Evolutionary conservation across 1,140 invertebrate species (phyloP), one percentile per base, ranked within the genome.

Genomic region (Scylla paramamosain): DNA sequence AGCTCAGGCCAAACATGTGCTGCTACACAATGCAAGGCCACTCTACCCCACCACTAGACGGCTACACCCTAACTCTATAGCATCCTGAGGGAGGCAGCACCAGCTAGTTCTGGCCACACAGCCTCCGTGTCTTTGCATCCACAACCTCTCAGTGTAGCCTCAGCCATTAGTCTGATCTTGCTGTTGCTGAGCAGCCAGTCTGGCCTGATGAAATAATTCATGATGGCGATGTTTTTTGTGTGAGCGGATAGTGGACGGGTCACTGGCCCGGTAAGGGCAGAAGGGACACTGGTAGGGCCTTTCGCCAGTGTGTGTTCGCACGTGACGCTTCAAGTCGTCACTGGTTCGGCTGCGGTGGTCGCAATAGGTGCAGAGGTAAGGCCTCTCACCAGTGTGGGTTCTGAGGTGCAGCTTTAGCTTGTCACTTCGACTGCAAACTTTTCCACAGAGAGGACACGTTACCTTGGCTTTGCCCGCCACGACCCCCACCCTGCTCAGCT

Each of bases 281-380:
- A 97, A 96, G 48, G 97, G 96, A 96, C 98, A 98, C 95, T 97
- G 97, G 96, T 98, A 98, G 0, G 98, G 97, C 93, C 97, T 96
- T 96, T 97, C 97, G 25, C 97, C 97, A 4, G 97, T 98, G 96
- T 98, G 97, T 95, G 98, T 97, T 39, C 97, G 96, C 95, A 97
- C 98, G 96, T 98, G 97, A 95, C 98, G 96, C 16, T 98, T 98
- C 48, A 98, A 97, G 96, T 99, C 99, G 96, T 99, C 99, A 8
- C 99, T 99, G 91, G 99, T 97, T 0, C 98, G 98, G 97, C 99
- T 99, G 95, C 98, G 97, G 97, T 98, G 98, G 0, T 98, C 98
- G 96, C 97, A 97, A 91, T 96, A 96, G 59, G 96, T 96, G 96
- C 97, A 97, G 45, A 91, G 87, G 88, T 97, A 97, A 0, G 97